Percentiles rank a stretch among this genome's conserved stretches.
These are phyloP conservation scores for Temnothorax longispinosus DNA, from an alignment of 1,140 invertebrate genomes.

Conservation along the genomic window DNA sequence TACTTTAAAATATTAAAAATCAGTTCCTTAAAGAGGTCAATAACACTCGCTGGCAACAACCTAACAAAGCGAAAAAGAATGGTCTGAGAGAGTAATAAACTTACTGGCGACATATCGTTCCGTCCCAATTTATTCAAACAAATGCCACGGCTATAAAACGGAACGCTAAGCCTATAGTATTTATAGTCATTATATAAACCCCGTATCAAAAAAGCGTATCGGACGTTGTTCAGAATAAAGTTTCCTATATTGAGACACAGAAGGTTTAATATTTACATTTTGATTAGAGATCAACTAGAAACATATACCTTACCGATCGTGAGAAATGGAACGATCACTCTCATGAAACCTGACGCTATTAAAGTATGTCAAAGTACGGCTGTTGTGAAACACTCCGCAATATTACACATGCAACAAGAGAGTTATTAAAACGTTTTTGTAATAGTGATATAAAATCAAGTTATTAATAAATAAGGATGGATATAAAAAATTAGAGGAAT, in stretches of 20 bases:
- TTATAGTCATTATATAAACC: neutral
- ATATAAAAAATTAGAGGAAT: neutral
- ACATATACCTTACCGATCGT: neutral
- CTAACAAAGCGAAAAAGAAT: neutral
- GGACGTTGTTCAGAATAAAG: neutral
- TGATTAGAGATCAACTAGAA: neutral
- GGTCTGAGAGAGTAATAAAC: neutral
- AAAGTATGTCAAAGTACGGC: neutral
- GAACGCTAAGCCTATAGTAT: neutral
- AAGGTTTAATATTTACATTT: neutral
- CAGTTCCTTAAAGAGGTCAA: neutral
- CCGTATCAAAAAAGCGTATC: neutral
- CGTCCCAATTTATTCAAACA: slow-evolving; percentile 6
- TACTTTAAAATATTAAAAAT: neutral
- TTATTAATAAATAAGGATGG: neutral
- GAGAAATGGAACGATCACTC: neutral
- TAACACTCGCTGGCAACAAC: neutral
- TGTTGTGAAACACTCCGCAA: neutral
- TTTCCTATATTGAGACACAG: neutral
- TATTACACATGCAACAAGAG: neutral
- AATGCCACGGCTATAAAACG: slow-evolving; percentile 13
- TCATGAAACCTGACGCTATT: neutral
- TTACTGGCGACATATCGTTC: neutral
- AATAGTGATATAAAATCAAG: neutral
- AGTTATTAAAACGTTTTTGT: neutral